Base-by-base conservation (phyloP, 2,797 vertebrate genomes). In the Lepilemur ruficaudatus region DNA sequence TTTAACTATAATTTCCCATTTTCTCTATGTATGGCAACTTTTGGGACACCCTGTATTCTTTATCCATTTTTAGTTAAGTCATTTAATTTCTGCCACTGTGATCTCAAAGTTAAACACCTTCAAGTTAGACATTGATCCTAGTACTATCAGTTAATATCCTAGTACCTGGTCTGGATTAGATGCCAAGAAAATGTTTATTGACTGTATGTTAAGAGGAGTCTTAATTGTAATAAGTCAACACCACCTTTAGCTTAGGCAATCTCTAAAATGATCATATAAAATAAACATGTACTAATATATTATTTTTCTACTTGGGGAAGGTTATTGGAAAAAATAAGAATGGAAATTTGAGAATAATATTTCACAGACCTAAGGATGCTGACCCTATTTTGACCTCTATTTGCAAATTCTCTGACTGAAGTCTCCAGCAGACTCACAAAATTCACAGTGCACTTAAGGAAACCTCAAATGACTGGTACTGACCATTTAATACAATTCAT, bases 371-470 rank as follows among this genome's bases (percentile, higher is more conserved):
- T 61, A 72, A 84, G 35, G 59, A 79, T 25, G 88, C 18, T 81
- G 38, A 70, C 5, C n/a, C 30, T 55, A 13, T 92, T 89, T 41
- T 18, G 2, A 76, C 73, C 32, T 70, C 22, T 32, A 72, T 50
- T 91, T 92, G 52, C 18, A 87, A 95, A 84, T 87, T 43, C 63
- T 61, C 25, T 81, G 59, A 63, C 38, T 83, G 30, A 89, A 94
- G 70, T 32, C 73, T 75, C 80, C 4, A 65, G n/a, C 65, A 59
- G 18, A 81, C 4, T 69, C 61, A 78, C 85, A 99, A 99, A 99
- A 99, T 99, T 98, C 99, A 99, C 98, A 99, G 99, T 96, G 99
- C 99, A 97, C 98, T 99, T 96, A 99, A 99, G 97, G 99, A 99
- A 97, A 99, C 99, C 94, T 99, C 99, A 0, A 99, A 99, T 95